Evolutionary conservation across 2,888 invertebrate genomes (phyloP).

Genomic region (Pseudococcus jackbeardsleyi): DNA sequence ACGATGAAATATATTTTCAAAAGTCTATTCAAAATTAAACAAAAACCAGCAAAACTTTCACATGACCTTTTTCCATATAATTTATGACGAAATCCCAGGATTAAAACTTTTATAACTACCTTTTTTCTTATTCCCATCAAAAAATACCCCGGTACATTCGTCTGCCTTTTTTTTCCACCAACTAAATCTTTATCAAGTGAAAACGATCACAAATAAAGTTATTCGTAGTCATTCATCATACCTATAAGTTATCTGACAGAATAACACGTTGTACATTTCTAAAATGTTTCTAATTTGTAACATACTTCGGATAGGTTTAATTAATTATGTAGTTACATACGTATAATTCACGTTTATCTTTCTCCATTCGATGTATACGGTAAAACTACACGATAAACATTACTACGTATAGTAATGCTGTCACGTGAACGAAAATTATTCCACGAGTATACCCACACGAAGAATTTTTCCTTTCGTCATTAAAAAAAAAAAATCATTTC

Average conservation of each 20-base stretch:
- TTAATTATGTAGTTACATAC: conserved; percentile 3
- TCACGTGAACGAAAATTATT: conserved; percentile 20
- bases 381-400: background rate
- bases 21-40: conserved; percentile 14
- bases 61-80: conserved; percentile 10
- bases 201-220: conserved; percentile 10
- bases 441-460: background rate
- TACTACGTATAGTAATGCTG: background rate
- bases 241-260: background rate
- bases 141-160: background rate
- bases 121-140: background rate
- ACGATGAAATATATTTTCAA: background rate
- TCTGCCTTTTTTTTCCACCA: background rate
- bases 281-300: conserved; percentile 38
- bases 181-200: background rate
- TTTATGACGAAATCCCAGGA: conserved; percentile 7
- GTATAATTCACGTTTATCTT: conserved; percentile 29
- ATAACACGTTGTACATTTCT: conserved; percentile 6
- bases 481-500: conserved; percentile 34
- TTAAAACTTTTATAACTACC: background rate
- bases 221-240: conserved; percentile 19
- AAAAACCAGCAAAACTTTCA: background rate
- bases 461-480: background rate
- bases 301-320: conserved; percentile 36
- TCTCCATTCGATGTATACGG: background rate